Percentiles rank a stretch among this genome's conserved stretches.
Evolutionary conservation across 2,888 invertebrate species (phyloP).

Genomic region (Eupithecia centaureata): DNA sequence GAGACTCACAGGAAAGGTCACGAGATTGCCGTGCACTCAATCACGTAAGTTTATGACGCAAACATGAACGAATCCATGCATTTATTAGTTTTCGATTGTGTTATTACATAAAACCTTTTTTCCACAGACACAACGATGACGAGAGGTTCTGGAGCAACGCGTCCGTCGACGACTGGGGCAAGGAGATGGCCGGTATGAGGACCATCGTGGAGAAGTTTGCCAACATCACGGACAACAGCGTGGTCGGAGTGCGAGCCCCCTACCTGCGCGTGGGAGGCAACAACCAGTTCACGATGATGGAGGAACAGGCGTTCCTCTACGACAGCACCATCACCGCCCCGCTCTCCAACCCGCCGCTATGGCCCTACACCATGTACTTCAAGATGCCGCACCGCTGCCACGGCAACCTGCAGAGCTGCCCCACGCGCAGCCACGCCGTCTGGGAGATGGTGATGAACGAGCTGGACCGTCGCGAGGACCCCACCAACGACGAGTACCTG

Average conservation of each 20-base stretch:
- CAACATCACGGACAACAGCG: constrained; percentile 95
- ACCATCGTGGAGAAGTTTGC: constrained; percentile 95
- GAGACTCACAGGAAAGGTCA: constrained; percentile 96
- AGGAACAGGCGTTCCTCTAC: constrained; percentile 96
- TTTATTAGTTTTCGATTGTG: constrained; percentile 9
- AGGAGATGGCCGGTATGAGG: constrained; percentile 97
- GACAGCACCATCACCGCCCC: constrained; percentile 98
- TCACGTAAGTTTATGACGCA: constrained; percentile 87
- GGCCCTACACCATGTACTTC: constrained; percentile 99
- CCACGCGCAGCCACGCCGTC: constrained; percentile 95
- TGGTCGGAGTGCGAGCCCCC: constrained; percentile 95
- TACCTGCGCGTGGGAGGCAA: constrained; percentile 96
- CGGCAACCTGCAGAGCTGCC: constrained; percentile 95
- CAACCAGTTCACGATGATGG: constrained; percentile 99
- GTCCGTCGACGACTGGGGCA: constrained; percentile 96
- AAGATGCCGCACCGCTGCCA: constrained; percentile 97
- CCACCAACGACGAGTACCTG: constrained; percentile 93
- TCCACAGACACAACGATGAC: constrained; percentile 92
- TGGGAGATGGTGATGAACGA: constrained; percentile 99
- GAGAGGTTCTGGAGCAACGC: constrained; percentile 97
- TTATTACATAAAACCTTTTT: constrained; percentile 22
- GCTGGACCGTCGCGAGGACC: constrained; percentile 95
- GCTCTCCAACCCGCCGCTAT: constrained; percentile 94
- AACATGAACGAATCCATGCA: constrained; percentile 10
- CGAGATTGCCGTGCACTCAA: constrained; percentile 96